Evolutionary conservation across 2,113 vertebrate genomes (phyloP).

Genomic region (Tursiops truncatus): DNA sequence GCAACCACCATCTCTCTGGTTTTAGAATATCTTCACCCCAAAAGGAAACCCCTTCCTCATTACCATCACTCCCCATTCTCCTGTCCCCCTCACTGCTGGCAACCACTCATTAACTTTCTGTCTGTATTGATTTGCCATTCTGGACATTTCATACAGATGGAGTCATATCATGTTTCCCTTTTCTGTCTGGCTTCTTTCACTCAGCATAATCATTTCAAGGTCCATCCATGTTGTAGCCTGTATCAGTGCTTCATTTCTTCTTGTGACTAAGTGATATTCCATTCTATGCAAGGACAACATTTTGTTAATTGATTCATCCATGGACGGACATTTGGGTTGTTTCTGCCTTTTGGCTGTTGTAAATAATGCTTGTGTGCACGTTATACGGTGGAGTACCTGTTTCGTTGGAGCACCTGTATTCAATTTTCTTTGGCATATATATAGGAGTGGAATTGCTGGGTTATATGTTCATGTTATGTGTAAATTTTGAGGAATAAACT

Average conservation of each 20-base stretch:
- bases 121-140: too few species aligned
- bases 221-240: fast-evolving
- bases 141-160: background rate
- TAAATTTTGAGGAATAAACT: background rate
- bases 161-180: fast-evolving
- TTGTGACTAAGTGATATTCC: fast-evolving
- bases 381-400: too few species aligned
- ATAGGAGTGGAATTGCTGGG: fast-evolving
- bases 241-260: too few species aligned
- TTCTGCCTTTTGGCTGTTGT: background rate
- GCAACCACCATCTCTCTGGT: background rate
- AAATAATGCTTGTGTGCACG: fast-evolving
- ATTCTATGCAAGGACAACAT: fast-evolving
- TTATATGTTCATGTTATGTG: background rate
- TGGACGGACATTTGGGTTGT: background rate
- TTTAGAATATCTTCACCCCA: background rate
- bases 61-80: too few species aligned
- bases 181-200: fast-evolving
- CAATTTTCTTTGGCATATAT: background rate
- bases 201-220: fast-evolving
- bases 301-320: fast-evolving
- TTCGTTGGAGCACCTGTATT: background rate
- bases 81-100: fast-evolving
- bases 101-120: background rate
- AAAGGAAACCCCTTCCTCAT: background rate